Conservation (phyloP, 1,140 invertebrate genomes). For the Bombus cullumanus region DNA sequence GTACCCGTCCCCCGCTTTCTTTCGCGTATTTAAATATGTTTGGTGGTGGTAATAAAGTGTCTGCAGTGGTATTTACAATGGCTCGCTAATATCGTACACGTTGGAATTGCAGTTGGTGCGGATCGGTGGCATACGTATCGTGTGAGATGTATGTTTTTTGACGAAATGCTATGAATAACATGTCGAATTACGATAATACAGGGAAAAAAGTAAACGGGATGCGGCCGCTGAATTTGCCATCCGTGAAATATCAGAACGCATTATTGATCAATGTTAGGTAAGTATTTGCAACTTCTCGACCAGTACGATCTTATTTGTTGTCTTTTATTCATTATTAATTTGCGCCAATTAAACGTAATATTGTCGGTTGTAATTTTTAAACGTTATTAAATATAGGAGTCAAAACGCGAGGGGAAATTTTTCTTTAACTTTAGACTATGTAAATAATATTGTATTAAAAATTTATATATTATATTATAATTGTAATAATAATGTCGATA, state of each 20-base stretch:
- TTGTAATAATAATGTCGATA: too few relatives aligned
- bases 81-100: background rate
- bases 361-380: too few relatives aligned
- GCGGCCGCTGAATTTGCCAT: background rate
- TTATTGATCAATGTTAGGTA: constrained; percentile 27
- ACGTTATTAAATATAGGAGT: too few relatives aligned
- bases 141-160: background rate
- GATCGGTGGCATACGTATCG: background rate
- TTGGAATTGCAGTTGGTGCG: background rate
- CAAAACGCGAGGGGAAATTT: too few relatives aligned
- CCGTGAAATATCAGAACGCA: background rate
- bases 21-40: background rate
- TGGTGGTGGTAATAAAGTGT: too few relatives aligned
- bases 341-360: too few relatives aligned
- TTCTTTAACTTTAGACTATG: background rate
- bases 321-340: too few relatives aligned
- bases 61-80: background rate
- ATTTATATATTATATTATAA: too few relatives aligned
- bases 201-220: background rate
- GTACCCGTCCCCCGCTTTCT: too few relatives aligned
- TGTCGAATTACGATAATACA: background rate
- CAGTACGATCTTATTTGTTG: too few relatives aligned
- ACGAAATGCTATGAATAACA: background rate
- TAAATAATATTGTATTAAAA: too few relatives aligned
- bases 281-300: background rate